Conservation (phyloP, 2,797 vertebrate genomes). For the Polyboroides typus region DNA sequence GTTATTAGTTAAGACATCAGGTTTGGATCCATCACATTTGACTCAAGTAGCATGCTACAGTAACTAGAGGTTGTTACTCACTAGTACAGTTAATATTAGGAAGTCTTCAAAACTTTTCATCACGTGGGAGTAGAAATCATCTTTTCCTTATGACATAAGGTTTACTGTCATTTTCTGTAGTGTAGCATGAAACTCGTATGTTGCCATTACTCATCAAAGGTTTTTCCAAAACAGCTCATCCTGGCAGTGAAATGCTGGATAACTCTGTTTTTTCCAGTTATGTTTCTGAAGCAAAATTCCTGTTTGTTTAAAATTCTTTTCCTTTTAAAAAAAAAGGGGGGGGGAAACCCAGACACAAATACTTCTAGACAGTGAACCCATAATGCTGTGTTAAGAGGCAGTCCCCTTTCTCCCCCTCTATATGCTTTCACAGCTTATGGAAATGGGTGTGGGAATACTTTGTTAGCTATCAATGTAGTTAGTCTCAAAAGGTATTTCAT, state of each 20-base stretch:
- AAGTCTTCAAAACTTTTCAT: not conserved
- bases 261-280: not conserved
- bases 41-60: not conserved
- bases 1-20: not conserved
- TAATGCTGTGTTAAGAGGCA: not conserved
- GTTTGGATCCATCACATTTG: not conserved
- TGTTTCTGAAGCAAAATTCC: not conserved
- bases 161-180: not conserved
- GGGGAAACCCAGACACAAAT: too few relatives aligned
- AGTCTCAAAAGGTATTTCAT: not conserved
- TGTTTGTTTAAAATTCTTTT: not conserved
- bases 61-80: not conserved
- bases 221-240: not conserved
- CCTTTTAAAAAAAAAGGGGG: not conserved
- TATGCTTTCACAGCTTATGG: not conserved
- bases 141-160: not conserved
- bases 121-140: not conserved
- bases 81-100: not conserved
- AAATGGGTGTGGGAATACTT: not conserved
- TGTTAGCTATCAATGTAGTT: not conserved
- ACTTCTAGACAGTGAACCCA: not conserved
- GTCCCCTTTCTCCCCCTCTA: not conserved
- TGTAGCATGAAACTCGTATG: fast-evolving
- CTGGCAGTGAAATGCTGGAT: not conserved
- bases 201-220: not conserved